Evolutionary conservation across 1,140 invertebrate genomes (phyloP), one percentile per base, ranked within the genome.

Genomic region (Papilio xuthus): DNA sequence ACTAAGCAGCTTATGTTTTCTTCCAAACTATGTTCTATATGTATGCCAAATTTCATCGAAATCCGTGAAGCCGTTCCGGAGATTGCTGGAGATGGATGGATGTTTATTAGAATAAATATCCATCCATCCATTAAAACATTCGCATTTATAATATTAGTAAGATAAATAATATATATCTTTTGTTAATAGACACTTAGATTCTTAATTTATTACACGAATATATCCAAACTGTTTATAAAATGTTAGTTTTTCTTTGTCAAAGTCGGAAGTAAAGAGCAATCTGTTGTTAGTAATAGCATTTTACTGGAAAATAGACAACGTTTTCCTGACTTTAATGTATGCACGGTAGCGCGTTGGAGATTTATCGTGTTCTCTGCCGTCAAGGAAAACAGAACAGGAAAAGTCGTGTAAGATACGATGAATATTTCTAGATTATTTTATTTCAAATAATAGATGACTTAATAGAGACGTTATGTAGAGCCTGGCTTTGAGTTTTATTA

Each of bases 271-370:
- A 28, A 13, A 67, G 60, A 67, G 26, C 60, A 67, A 67, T 67
- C 26, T 67, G 60, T 67, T 67, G 23, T 67, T 28, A 18, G 60
- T 67, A 67, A 67, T 67, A 67, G 60, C 32, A 67, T 67, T 67
- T 67, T 67, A 28, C 60, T 67, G 12, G 60, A 15, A 67, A 67
- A 67, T 67, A 67, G 60, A 67, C 60, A 23, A 60, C 23, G 60
- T 28, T 28, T 67, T 28, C 26, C 60, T 28, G 23, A 28, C 23
- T 56, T 20, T 67, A 67, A 67, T 67, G 60, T 32, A 67, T 67
- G 60, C 26, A 60, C 26, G 26, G 60, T 67, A 67, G 60, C 60
- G 60, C 26, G 26, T 7, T 67, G 8, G 26, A 67, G 60, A 67
- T 67, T 67, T 67, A 67, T 67, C 60, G 60, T 8, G 60, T 28